Base-by-base conservation (phyloP, 2,888 invertebrate species). In the Linnaemya vulpina region DNA sequence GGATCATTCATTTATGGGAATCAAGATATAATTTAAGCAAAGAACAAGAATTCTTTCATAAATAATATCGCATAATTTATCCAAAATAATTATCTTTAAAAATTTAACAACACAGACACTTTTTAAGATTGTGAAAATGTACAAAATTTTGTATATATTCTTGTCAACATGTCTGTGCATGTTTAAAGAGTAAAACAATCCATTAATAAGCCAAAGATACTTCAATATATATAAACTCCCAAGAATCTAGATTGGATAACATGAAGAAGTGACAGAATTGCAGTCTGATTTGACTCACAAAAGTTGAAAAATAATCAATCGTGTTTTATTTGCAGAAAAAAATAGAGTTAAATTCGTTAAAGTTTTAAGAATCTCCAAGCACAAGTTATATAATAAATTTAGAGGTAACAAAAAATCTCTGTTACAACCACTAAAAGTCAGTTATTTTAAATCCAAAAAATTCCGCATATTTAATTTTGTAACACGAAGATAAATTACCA, bases 1-100 rank as follows among this genome's bases (percentile, higher is more conserved):
- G n/a, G n/a, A n/a, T n/a, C n/a, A n/a, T n/a, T n/a, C n/a, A n/a
- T n/a, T n/a, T n/a, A n/a, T n/a, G n/a, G n/a, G n/a, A n/a, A n/a
- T n/a, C n/a, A n/a, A n/a, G n/a, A n/a, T n/a, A n/a, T n/a, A n/a
- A n/a, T n/a, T n/a, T n/a, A n/a, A n/a, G 8, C 20, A 5, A 20
- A 51, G 8, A 22, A 10, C 9, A 51, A 51, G 5, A 20, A 22
- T 0, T 20, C 49, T 46, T 25, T 9, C 40, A 55, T 55, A 46
- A 62, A 62, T 77, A 51, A 62, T 55, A 65, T 11, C 68, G 49
- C 70, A 53, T 25, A 60, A 74, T 70, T 70, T 75, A 75, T 75
- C 70, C 74, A 70, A 65, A 79, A 43, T 63, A 78, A 83, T 79
- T 83, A 75, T 83, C 65, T 20, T 68, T 63, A 49, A 74, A 78